These are phyloP conservation scores for Drosophila erecta DNA, from an alignment of 1,140 invertebrate species.

Conservation along the genomic window DNA sequence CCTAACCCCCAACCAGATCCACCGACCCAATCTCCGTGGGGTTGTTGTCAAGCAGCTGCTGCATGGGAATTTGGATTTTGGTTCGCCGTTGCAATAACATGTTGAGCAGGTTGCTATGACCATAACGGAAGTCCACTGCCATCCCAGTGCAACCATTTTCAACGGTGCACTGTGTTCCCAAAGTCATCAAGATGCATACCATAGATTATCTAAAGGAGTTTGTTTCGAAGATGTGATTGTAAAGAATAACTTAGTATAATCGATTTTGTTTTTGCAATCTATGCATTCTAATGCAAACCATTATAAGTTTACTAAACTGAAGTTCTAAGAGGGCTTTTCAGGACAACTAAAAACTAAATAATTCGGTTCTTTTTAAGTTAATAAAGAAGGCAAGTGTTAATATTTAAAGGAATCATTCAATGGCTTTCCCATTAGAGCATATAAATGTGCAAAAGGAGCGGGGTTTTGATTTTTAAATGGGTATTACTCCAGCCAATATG, in stretches of 20 bases:
- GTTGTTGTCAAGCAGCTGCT: conserved; percentile 38
- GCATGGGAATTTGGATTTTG: conserved; percentile 50
- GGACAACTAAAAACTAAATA: too few relatives aligned
- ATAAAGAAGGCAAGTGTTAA: too few relatives aligned
- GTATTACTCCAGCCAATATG: background rate
- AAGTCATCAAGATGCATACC: background rate
- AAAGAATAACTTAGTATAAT: too few relatives aligned
- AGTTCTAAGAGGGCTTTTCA: too few relatives aligned
- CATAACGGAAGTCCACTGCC: conserved; percentile 41
- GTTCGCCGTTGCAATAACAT: conserved; percentile 71
- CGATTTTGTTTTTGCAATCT: too few relatives aligned
- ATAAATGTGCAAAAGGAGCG: too few relatives aligned
- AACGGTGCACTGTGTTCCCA: conserved; percentile 10
- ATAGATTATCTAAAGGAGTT: background rate
- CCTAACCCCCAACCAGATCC: background rate
- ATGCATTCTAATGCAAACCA: too few relatives aligned
- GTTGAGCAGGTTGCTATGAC: conserved; percentile 70
- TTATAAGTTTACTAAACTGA: too few relatives aligned
- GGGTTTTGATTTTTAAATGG: background rate
- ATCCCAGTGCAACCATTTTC: background rate
- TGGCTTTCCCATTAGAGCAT: too few relatives aligned
- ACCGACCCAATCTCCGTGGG: conserved; percentile 18
- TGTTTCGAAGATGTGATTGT: too few relatives aligned
- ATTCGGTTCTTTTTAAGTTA: too few relatives aligned
- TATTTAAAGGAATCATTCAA: too few relatives aligned